Evolutionary conservation across 2,888 invertebrate species (phyloP).

Genomic region (Tipula lateralis): DNA sequence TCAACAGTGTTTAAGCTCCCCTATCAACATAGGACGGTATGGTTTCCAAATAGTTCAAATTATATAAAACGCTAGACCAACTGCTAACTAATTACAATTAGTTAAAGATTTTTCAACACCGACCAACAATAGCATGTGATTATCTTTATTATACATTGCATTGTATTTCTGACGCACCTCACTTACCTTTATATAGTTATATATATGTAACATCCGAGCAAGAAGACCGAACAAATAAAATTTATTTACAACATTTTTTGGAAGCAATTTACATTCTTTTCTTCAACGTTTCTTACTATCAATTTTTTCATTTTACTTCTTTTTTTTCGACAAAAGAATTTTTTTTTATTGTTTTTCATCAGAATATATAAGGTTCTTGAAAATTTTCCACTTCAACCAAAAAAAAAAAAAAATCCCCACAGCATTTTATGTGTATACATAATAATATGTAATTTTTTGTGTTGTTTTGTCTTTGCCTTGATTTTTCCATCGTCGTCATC

Average conservation of each 20-base stretch:
- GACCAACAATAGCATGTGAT: not conserved
- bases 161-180: not conserved
- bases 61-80: too few relatives aligned
- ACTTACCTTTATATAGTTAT: not conserved
- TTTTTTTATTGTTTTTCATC: not conserved
- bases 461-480: not conserved
- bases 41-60: too few relatives aligned
- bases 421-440: not conserved
- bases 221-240: not conserved
- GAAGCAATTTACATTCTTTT: constrained; percentile 24
- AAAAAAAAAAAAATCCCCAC: not conserved
- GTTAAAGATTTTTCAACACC: not conserved
- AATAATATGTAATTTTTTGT: constrained; percentile 11
- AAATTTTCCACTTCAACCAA: constrained; percentile 6
- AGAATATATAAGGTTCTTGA: constrained; percentile 12
- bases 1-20: too few relatives aligned
- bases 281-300: not conserved
- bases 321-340: not conserved
- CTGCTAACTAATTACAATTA: too few relatives aligned
- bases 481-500: not conserved
- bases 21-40: too few relatives aligned
- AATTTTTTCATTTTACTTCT: not conserved
- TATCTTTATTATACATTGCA: not conserved
- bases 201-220: not conserved
- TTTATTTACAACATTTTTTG: constrained; percentile 5